phyloP scores from a whole-genome alignment of 2,797 vertebrate species.

The Todus mexicanus region DNA sequence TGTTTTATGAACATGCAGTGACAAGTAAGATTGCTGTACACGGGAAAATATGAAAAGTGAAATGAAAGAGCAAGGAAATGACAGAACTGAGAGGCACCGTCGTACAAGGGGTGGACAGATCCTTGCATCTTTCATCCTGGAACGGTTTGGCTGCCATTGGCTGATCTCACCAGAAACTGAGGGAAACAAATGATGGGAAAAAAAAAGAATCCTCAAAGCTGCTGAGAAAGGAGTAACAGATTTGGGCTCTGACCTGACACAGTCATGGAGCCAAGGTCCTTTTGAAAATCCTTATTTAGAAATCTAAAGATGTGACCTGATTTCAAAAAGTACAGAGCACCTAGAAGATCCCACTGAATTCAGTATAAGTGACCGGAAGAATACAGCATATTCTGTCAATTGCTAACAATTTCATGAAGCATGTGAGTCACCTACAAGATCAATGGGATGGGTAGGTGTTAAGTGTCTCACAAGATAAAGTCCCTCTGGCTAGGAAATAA shows the following conservation, averaged over 20 bases:
- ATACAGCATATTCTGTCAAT: neutral
- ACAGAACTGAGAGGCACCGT: neutral
- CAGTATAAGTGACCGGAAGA: neutral
- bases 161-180: neutral
- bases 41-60: neutral
- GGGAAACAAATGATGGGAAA: neutral
- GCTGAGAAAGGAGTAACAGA: slow-evolving; percentile 6
- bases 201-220: neutral
- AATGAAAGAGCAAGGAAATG: neutral
- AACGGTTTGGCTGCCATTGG: neutral
- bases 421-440: neutral
- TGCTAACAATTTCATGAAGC: neutral
- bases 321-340: slow-evolving; percentile 28
- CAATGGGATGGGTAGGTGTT: neutral
- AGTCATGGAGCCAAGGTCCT: neutral
- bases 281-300: slow-evolving; percentile 52
- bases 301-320: slow-evolving; percentile 18
- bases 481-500: slow-evolving; percentile 33
- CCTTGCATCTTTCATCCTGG: neutral
- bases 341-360: neutral
- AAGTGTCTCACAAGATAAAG: neutral
- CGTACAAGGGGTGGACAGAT: neutral
- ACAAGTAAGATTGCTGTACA: slow-evolving; percentile 18
- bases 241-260: slow-evolving; percentile 7
- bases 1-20: slow-evolving; percentile 54